phyloP scores from a whole-genome alignment of 2,888 invertebrate genomes.

The Macropis europaea region DNA sequence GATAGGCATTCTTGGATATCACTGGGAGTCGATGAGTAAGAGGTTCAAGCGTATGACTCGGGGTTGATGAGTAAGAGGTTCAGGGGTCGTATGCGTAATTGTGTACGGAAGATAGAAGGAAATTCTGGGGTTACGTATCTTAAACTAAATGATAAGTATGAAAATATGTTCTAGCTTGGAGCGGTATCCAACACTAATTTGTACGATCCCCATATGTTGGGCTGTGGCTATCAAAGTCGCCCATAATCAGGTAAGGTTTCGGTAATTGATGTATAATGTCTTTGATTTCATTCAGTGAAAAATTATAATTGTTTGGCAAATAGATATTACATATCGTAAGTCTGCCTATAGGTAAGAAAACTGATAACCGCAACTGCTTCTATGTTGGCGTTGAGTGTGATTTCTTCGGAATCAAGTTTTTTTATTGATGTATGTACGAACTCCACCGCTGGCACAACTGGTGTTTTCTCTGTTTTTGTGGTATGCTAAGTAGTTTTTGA shows the following conservation, averaged over 20 bases:
- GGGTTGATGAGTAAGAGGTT: too few species aligned
- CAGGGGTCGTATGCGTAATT: too few species aligned
- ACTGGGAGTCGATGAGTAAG: too few species aligned
- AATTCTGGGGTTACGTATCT: too few species aligned
- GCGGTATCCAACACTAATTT: too few species aligned
- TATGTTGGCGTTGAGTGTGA: slow-evolving; percentile 20
- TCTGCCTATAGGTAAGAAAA: slow-evolving; percentile 12
- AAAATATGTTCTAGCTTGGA: too few species aligned
- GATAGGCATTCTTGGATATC: too few species aligned
- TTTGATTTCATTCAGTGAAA: slow-evolving; percentile 23
- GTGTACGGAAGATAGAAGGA: too few species aligned
- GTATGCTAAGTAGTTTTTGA: slow-evolving; percentile 24
- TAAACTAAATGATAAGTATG: too few species aligned
- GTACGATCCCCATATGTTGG: slow-evolving; percentile 56
- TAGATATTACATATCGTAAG: slow-evolving; percentile 52
- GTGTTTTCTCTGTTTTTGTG: slow-evolving; percentile 28
- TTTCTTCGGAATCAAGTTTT: slow-evolving; percentile 13
- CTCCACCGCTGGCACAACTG: slow-evolving; percentile 28
- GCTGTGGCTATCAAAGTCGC: slow-evolving; percentile 56
- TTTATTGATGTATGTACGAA: slow-evolving; percentile 24
- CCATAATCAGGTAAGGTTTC: slow-evolving; percentile 53
- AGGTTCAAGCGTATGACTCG: too few species aligned
- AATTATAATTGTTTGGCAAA: slow-evolving; percentile 29
- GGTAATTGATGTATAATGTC: slow-evolving; percentile 54
- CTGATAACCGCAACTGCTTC: slow-evolving; percentile 42